Base-by-base conservation (phyloP, 2,797 vertebrate species). In the Botia kubotai region DNA sequence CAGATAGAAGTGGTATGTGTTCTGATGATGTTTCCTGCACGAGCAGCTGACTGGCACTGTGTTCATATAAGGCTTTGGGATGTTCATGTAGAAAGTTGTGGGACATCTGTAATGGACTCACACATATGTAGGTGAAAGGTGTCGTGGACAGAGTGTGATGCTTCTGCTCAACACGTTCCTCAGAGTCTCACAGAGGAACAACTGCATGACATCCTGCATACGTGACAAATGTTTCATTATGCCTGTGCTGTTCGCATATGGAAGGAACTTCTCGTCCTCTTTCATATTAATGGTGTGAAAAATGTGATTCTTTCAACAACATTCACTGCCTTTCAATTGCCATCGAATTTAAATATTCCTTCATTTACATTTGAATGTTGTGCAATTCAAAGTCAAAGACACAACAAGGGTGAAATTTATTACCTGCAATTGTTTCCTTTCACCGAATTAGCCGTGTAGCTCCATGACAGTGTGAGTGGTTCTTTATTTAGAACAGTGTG, bases 401-500 rank as follows among this genome's bases (percentile, higher is more conserved):
- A n/a, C 50, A 72, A 53, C 6, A n/a, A 65, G 14, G 12, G 6
- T 7, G 2, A 11, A 23, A 26, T 39, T 6, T 53, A 53, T 79
- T 12, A 21, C 36, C 26, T 21, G 11, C 3, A 43, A 46, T 73
- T 23, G 5, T 62, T 55, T 55, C 19, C 70, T 17, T 33, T 67
- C 11, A 16, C 50, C 7, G 16, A 48, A 12, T 36, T 7, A 48
- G 21, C 10, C n/a, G 65, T 21, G 17, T 67, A 14, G 12, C 14
- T 36, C 62, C 16, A 17, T 82, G 67, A 66, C 68, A 74, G 14
- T 43, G 13, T 78, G 75, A 75, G 81, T 72, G 36, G 58, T 52
- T 36, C 36, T 81, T 80, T 65, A 80, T 81, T 57, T 71, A 57
- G 57, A 14, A 46, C 23, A 36, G 14, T 69, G 55, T 79, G 85